Conservation (phyloP, 2,113 vertebrate species). For the Brachirus orientalis region DNA sequence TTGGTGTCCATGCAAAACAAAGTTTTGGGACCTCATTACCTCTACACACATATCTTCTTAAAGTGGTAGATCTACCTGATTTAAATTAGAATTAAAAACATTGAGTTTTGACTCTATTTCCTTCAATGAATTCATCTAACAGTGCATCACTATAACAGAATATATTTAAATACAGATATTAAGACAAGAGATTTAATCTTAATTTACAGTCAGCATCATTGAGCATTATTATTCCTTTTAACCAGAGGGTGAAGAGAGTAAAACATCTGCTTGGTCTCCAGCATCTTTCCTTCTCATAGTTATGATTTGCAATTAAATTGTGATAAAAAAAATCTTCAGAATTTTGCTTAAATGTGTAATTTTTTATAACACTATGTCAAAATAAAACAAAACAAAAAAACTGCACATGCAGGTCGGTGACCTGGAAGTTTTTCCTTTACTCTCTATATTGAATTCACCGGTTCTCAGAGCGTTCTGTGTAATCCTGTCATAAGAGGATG, state of each 20-base stretch:
- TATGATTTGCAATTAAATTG: neutral
- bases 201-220: too few relatives aligned
- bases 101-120: too few relatives aligned
- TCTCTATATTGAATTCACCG: slow-evolving; percentile 69
- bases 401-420: slow-evolving; percentile 33
- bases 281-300: too few relatives aligned
- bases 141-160: too few relatives aligned
- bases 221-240: too few relatives aligned
- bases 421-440: slow-evolving; percentile 50
- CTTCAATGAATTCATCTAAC: too few relatives aligned
- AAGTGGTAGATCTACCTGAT: neutral
- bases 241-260: too few relatives aligned
- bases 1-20: too few relatives aligned
- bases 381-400: too few relatives aligned
- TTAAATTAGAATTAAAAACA: too few relatives aligned
- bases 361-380: slow-evolving; percentile 16
- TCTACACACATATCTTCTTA: neutral
- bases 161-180: too few relatives aligned
- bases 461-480: slow-evolving; percentile 66
- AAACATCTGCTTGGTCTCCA: neutral
- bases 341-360: neutral
- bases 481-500: slow-evolving; percentile 81
- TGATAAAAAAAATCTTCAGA: neutral
- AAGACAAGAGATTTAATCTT: too few relatives aligned
- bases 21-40: neutral